Conservation (phyloP, 2,113 vertebrate genomes). For the Xiphophorus couchianus region DNA sequence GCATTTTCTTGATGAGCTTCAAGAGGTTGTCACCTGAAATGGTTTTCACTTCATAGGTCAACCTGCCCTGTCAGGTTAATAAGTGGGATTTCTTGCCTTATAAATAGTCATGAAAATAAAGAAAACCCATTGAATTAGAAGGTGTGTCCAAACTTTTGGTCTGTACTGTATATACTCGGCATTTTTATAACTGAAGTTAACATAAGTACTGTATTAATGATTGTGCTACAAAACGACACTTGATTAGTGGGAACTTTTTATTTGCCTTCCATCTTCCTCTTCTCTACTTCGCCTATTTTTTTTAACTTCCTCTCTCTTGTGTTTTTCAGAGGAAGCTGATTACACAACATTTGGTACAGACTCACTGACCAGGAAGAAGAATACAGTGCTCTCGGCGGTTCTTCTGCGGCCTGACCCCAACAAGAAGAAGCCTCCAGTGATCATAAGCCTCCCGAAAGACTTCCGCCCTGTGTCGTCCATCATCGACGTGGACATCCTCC, state of each 20-base stretch:
- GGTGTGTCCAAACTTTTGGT: too few relatives aligned
- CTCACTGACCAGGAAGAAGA: constrained; percentile 91
- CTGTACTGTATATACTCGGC: too few relatives aligned
- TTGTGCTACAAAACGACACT: too few relatives aligned
- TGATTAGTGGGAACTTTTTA: not conserved
- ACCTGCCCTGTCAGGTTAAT: too few relatives aligned
- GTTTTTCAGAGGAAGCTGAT: constrained; percentile 92
- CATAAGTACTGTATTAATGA: too few relatives aligned
- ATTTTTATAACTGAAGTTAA: too few relatives aligned
- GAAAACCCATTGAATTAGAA: too few relatives aligned
- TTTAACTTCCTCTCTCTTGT: constrained; percentile 18
- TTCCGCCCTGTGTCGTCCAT: constrained; percentile 97
- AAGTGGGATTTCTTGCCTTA: too few relatives aligned
- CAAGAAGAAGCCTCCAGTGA: constrained; percentile 90
- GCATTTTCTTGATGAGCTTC: too few relatives aligned
- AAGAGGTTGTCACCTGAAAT: too few relatives aligned
- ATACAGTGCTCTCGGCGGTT: constrained; percentile 86
- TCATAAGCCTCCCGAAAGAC: constrained; percentile 94
- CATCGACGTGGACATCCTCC: constrained; percentile 97
- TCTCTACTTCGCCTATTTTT: constrained; percentile 4
- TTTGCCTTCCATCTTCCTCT: constrained; percentile 25
- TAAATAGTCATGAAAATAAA: too few relatives aligned
- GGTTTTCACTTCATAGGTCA: too few relatives aligned
- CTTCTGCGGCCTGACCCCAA: constrained; percentile 88
- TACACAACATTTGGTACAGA: constrained; percentile 93